Base-by-base conservation (phyloP, 2,888 invertebrate species). In the Augiades crinisus region DNA sequence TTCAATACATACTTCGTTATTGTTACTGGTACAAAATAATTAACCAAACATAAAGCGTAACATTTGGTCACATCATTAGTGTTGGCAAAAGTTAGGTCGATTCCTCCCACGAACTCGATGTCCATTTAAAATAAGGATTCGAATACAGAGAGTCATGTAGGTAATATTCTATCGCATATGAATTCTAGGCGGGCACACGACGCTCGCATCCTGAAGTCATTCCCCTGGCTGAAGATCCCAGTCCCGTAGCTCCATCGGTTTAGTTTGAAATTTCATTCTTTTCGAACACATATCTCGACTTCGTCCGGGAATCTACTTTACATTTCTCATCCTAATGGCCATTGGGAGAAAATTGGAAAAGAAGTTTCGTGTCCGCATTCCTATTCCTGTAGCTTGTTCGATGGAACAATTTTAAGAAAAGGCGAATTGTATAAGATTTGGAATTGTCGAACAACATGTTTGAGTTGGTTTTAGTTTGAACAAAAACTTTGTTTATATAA, bases 301-400 rank as follows among this genome's bases (percentile, higher is more conserved):
- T 79, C 82, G 75, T 74, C 70, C 78, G 78, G 75, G 79, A 85
- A 85, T 85, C 86, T 86, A 87, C 81, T 87, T 86, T 87, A 84
- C 87, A 87, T 88, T 89, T 86, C 82, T 88, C 88, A 87, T 88
- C 85, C 81, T 87, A 89, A 89, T 88, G 85, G 88, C 87, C 83
- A 88, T 86, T 83, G 81, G 80, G 77, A 84, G 88, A 86, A 88
- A 87, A 88, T 88, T 87, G 86, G 88, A 87, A 85, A 83, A 77
- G 83, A 86, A 87, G 81, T 84, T 85, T 82, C 81, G 73, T 77
- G 72, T 73, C 76, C 73, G 66, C 72, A 67, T 81, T 81, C 73
- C 74, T 74, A 77, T 60, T 59, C 53, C 54, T 54, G 53, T 41
- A 57, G 58, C 47, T 45, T 41, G 41, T 55, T 58, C 47, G 51